Evolutionary conservation across 2,797 vertebrate species (phyloP).

Genomic region (Tragopan temminckii): DNA sequence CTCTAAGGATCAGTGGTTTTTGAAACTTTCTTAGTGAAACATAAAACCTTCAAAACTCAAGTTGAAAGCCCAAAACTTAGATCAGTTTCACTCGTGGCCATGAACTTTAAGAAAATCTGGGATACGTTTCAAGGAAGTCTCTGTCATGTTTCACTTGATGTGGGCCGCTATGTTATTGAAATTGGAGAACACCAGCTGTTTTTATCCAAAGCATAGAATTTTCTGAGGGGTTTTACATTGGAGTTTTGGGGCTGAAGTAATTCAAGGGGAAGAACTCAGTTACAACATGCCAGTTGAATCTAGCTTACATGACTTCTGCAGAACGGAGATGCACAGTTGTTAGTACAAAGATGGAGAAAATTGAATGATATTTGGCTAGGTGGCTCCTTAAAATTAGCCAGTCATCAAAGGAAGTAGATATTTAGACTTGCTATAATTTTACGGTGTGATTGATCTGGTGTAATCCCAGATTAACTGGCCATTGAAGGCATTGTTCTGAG

Average conservation of each 20-base stretch:
- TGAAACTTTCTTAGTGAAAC: slow-evolving; percentile 11
- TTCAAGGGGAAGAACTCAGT: neutral
- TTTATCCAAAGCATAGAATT: slow-evolving; percentile 42
- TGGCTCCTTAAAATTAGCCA: neutral
- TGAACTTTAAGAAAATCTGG: slow-evolving; percentile 37
- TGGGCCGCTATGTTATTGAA: slow-evolving; percentile 36
- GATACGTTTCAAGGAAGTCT: slow-evolving; percentile 44
- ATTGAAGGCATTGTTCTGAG: neutral
- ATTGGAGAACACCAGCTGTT: slow-evolving; percentile 25
- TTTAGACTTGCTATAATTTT: neutral
- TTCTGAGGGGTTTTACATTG: slow-evolving; percentile 41
- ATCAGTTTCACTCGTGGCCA: neutral
- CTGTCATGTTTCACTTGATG: slow-evolving; percentile 50
- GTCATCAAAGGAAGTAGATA: neutral
- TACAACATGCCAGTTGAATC: neutral
- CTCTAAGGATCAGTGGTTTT: neutral
- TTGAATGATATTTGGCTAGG: neutral
- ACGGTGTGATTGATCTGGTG: neutral
- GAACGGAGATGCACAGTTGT: neutral
- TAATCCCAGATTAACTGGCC: neutral
- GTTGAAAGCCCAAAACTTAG: neutral
- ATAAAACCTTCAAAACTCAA: slow-evolving; percentile 23
- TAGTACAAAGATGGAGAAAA: neutral
- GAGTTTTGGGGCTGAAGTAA: slow-evolving; percentile 17
- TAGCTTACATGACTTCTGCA: neutral